Conservation (phyloP, 2,797 vertebrate genomes). For the Scarus forsteni region DNA sequence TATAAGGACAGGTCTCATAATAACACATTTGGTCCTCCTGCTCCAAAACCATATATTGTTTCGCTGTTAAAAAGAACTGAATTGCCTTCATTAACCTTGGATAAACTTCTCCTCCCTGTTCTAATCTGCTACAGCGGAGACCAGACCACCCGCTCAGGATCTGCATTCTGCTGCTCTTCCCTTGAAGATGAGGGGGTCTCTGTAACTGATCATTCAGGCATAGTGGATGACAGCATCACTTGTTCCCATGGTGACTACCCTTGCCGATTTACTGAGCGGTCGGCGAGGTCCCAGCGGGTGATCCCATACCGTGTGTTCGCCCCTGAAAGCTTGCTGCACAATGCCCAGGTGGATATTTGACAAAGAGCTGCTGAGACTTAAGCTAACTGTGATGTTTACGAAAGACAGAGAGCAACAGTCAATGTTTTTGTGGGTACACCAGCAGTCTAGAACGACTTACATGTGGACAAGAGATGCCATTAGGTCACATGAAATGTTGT, state of each 20-base stretch:
- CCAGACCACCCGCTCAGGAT: slow-evolving; percentile 56
- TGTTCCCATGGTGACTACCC: slow-evolving; percentile 91
- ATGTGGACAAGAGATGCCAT: too few relatives aligned
- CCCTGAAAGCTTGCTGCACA: slow-evolving; percentile 82
- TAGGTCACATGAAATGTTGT: too few relatives aligned
- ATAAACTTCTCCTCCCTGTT: slow-evolving; percentile 53
- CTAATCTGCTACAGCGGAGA: slow-evolving; percentile 65
- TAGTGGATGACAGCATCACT: slow-evolving; percentile 66
- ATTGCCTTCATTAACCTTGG: slow-evolving; percentile 54
- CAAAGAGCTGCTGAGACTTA: slow-evolving; percentile 41
- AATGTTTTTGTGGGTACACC: too few relatives aligned
- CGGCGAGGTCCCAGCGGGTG: slow-evolving; percentile 83
- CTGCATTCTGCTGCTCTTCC: slow-evolving; percentile 61
- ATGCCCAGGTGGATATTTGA: slow-evolving; percentile 79
- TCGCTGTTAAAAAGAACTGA: slow-evolving; percentile 32
- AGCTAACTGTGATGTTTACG: slow-evolving; percentile 56
- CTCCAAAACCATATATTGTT: slow-evolving; percentile 22
- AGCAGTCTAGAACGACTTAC: too few relatives aligned
- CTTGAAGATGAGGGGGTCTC: slow-evolving; percentile 61
- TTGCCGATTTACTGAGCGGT: slow-evolving; percentile 88
- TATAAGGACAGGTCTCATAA: slow-evolving; percentile 27
- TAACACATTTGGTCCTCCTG: slow-evolving; percentile 25
- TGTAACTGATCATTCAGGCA: slow-evolving; percentile 71
- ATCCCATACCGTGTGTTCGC: slow-evolving; percentile 93
- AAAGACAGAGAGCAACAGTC: slow-evolving; percentile 33